phyloP scores from a whole-genome alignment of 2,888 invertebrate species.

The Cosmia pyralina region DNA sequence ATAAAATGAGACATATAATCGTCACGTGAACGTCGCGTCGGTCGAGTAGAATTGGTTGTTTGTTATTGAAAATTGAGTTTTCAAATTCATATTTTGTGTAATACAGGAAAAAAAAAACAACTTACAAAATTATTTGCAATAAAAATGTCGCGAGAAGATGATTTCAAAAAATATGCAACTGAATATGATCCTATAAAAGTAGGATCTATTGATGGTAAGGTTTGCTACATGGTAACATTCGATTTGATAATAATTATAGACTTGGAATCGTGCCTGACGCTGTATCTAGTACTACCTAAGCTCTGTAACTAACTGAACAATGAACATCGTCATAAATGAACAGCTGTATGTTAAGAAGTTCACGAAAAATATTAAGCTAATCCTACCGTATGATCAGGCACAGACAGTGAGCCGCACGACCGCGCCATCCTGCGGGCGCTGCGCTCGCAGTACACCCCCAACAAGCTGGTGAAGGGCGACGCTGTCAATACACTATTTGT shows the following conservation, averaged over 20 bases:
- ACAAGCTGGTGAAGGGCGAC: conserved; percentile 92
- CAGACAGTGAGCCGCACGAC: conserved; percentile 95
- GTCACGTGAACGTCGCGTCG: too few species aligned
- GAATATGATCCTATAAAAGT: conserved; percentile 95
- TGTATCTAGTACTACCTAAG: background rate
- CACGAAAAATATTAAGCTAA: background rate
- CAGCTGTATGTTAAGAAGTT: background rate
- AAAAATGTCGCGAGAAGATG: conserved; percentile 68
- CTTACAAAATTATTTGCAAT: background rate
- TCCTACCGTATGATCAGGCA: conserved; percentile 80
- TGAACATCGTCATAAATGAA: background rate
- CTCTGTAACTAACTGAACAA: background rate
- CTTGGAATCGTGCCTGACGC: background rate
- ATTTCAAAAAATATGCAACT: conserved; percentile 78
- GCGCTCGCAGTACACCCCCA: conserved; percentile 91
- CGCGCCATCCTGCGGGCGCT: conserved; percentile 93
- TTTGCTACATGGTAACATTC: background rate
- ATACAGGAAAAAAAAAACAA: background rate
- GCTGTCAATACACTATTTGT: conserved; percentile 94
- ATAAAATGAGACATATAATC: too few species aligned
- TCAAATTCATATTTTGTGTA: too few species aligned
- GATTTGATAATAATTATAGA: background rate
- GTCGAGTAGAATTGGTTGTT: too few species aligned
- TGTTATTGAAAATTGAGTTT: too few species aligned
- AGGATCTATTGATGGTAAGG: conserved; percentile 95